Evolutionary conservation across 2,113 vertebrate genomes (phyloP).

Genomic region (Erythrolamprus reginae): DNA sequence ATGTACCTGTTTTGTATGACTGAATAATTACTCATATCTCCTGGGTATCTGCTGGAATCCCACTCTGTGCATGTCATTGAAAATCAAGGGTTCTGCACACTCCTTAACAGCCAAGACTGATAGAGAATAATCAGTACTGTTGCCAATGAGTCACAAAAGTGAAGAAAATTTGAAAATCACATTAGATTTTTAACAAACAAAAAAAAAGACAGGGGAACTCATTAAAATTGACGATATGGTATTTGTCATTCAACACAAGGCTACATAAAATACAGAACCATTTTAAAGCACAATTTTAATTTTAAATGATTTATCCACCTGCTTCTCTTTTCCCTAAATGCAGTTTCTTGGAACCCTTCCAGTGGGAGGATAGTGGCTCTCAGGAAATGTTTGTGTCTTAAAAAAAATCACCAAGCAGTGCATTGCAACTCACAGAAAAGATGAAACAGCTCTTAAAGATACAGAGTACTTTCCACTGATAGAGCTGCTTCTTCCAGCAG

Average conservation of each 20-base stretch:
- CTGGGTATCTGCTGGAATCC: too few relatives aligned
- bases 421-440: not conserved
- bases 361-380: not conserved
- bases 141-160: not conserved
- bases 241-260: not conserved
- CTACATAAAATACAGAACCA: not conserved
- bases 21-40: too few relatives aligned
- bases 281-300: constrained; percentile 1
- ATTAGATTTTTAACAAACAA: not conserved
- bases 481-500: not conserved
- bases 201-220: not conserved
- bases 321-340: not conserved
- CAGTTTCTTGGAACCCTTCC: not conserved
- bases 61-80: too few relatives aligned
- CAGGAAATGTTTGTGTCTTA: not conserved
- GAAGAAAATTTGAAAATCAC: not conserved
- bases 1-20: too few relatives aligned
- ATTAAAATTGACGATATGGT: constrained; percentile 12
- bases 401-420: not conserved
- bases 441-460: not conserved
- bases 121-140: not conserved
- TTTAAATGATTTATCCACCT: not conserved
- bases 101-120: not conserved
- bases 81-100: too few relatives aligned
- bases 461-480: not conserved